Conservation (phyloP, 2,888 invertebrate species). For the Andrena marginata region DNA sequence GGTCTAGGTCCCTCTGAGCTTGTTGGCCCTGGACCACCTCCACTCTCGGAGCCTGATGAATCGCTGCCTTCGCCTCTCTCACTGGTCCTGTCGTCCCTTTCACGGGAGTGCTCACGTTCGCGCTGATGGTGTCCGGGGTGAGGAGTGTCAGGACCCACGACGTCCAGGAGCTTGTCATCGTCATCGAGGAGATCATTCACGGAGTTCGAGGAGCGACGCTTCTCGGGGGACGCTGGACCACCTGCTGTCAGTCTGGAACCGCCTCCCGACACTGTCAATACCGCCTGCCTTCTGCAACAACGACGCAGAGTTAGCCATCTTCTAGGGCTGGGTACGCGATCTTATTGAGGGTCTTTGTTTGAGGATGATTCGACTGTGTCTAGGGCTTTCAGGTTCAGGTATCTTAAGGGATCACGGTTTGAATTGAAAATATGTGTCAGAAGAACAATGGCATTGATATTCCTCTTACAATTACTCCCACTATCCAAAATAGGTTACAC, state of each 20-base stretch:
- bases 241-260: slow-evolving; percentile 82
- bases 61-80: slow-evolving; percentile 83
- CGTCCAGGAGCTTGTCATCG: slow-evolving; percentile 94
- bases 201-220: slow-evolving; percentile 81
- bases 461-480: neutral
- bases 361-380: neutral
- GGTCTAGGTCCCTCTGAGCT: slow-evolving; percentile 90
- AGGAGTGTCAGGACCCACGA: slow-evolving; percentile 95
- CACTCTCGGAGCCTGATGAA: slow-evolving; percentile 86
- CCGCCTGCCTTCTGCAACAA: slow-evolving; percentile 85
- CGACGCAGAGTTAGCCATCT: slow-evolving; percentile 82
- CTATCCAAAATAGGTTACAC: no score
- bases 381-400: neutral
- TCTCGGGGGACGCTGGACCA: slow-evolving; percentile 83
- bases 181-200: slow-evolving; percentile 87
- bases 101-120: slow-evolving; percentile 82
- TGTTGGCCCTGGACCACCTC: slow-evolving; percentile 86
- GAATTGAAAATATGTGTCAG: neutral
- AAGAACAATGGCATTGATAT: slow-evolving; percentile 16
- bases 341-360: neutral
- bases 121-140: slow-evolving; percentile 87
- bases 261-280: slow-evolving; percentile 84
- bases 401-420: neutral
- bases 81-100: slow-evolving; percentile 82
- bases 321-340: slow-evolving; percentile 8